These are phyloP conservation scores for Poeciliopsis presidionis DNA, from an alignment of 2,797 vertebrate species.

Conservation along the genomic window DNA sequence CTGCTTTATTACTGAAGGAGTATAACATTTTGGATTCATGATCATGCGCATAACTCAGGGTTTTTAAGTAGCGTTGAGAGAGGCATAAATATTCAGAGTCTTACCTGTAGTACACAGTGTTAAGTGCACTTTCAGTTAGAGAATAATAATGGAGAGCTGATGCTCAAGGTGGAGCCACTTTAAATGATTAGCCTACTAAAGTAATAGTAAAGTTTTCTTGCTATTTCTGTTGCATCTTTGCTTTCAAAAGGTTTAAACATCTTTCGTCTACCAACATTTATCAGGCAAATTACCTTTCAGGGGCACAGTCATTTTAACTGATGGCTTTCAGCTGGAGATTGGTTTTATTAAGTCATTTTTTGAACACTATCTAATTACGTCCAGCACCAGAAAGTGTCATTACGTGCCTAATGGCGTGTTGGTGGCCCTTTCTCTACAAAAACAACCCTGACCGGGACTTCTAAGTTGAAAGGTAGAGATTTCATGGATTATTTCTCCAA, in stretches of 20 bases:
- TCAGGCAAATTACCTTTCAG: background rate
- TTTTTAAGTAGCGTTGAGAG: background rate
- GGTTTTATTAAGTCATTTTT: background rate
- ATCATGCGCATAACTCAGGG: background rate
- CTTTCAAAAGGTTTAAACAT: background rate
- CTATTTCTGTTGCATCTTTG: background rate
- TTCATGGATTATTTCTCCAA: background rate
- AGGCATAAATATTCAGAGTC: background rate
- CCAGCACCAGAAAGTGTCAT: background rate
- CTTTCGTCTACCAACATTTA: background rate
- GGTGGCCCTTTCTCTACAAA: background rate
- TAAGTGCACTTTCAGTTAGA: constrained; percentile 2
- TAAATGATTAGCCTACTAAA: constrained; percentile 8
- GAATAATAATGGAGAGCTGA: constrained; percentile 7
- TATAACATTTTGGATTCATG: background rate
- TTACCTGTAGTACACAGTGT: constrained; percentile 1
- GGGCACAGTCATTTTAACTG: background rate
- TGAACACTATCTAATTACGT: constrained; percentile 2
- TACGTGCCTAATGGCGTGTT: background rate
- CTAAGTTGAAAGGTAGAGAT: background rate
- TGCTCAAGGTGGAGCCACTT: constrained; percentile 3
- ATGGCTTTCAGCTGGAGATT: background rate
- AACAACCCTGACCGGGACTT: background rate
- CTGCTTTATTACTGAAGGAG: background rate
- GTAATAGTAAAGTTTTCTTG: constrained; percentile 1